phyloP scores from a whole-genome alignment of 1,140 invertebrate genomes.

The Telenomus remus region DNA sequence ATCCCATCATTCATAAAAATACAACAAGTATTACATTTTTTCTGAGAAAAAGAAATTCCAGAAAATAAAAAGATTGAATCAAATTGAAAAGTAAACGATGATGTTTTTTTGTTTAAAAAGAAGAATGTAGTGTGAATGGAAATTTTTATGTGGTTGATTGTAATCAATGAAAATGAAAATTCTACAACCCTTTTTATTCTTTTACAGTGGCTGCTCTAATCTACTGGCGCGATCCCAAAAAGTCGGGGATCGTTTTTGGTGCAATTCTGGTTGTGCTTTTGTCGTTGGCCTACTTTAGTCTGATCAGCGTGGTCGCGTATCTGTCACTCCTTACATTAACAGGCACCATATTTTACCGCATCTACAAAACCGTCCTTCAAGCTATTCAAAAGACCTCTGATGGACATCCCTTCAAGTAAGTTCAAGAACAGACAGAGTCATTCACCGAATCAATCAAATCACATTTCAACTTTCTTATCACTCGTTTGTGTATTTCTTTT shows the following conservation, averaged over 20 bases:
- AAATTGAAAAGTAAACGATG: no score
- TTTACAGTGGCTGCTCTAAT: conserved; percentile 94
- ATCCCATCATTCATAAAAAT: no score
- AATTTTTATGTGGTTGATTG: no score
- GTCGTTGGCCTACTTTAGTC: conserved; percentile 94
- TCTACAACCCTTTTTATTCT: conserved; percentile 14
- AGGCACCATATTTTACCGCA: conserved; percentile 92
- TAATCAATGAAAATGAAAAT: no score
- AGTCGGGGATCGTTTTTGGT: conserved; percentile 94
- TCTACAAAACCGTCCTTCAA: conserved; percentile 96
- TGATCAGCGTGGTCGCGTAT: conserved; percentile 97
- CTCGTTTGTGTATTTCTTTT: no score
- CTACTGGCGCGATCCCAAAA: conserved; percentile 97
- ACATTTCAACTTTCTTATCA: no score
- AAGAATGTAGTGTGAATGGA: no score
- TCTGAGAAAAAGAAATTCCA: no score
- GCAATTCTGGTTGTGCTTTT: conserved; percentile 89
- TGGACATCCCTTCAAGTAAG: conserved; percentile 98
- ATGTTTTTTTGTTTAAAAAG: no score
- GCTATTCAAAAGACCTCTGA: conserved; percentile 97
- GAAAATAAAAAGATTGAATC: no score
- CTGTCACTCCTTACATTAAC: conserved; percentile 87
- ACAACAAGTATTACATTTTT: no score
- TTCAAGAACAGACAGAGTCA: conserved; percentile 37
- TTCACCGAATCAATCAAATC: neutral